Base-by-base conservation (phyloP, 1,140 invertebrate species). In the Drusus annulatus region DNA sequence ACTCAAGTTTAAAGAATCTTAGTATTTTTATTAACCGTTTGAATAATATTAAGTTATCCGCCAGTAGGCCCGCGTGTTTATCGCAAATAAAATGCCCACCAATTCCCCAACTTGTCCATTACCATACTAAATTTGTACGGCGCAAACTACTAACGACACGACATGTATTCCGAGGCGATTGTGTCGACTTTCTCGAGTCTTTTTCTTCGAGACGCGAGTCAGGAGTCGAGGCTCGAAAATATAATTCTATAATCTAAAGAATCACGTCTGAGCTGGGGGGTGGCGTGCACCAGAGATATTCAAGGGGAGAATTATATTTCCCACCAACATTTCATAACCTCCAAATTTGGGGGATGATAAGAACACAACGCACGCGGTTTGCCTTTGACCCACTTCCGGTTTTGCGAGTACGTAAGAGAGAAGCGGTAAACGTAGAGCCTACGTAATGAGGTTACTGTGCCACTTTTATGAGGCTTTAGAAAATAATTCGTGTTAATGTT, bases 281-380 rank as follows among this genome's bases (percentile, higher is more conserved):
- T 65, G 10, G 62, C 62, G 25, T 65, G 62, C 25, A 65, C n/a
- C 62, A 25, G 62, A 10, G 3, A 31, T 65, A 65, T 65, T 65
- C 62, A 28, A 28, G 10, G 25, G 28, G 21, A 31, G 4, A 25
- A 63, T 63, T 28, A 36, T 65, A 65, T 65, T 15, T 28, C 36
- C 10, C 25, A 13, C 23, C 6, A 25, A n/a, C 28, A 65, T 25
- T 65, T 31, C 25, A 65, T 65, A 65, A 65, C 25, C 10, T 65
- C 23, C 2, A 65, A 65, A 65, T 65, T 65, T 65, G 28, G 62
- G 62, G 62, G 25, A 25, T 65, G 62, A 65, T 65, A 65, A 65
- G 62, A 65, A 65, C 28, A 65, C 25, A 31, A 65, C 62, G 62
- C 62, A 65, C 62, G 62, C 21, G 15, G 25, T 65, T 65, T 25